Percentiles rank a stretch among this genome's conserved stretches.
Evolutionary conservation across 1,140 invertebrate genomes (phyloP).

Genomic region (Drosophila triauraria): DNA sequence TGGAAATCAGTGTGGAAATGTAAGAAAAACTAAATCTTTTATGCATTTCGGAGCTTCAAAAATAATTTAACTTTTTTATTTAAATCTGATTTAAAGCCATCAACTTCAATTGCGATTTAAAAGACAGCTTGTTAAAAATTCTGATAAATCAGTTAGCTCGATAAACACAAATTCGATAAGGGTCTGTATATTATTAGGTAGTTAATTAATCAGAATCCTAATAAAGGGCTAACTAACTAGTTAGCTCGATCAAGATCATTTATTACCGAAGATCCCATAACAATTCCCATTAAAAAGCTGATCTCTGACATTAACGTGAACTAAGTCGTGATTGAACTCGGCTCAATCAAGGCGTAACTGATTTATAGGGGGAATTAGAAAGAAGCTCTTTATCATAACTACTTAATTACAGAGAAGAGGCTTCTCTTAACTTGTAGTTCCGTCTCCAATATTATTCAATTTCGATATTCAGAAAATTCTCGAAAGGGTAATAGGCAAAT

Average conservation of each 20-base stretch:
- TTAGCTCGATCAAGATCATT: not conserved
- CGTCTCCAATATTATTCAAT: not conserved
- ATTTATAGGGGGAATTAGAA: slow-evolving; percentile 26
- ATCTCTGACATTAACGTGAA: slow-evolving; percentile 10
- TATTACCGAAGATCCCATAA: no score
- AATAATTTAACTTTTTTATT: not conserved
- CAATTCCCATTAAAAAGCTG: slow-evolving; percentile 3
- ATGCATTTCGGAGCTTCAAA: not conserved
- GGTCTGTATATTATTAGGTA: not conserved
- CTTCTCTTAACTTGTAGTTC: slow-evolving; percentile 8
- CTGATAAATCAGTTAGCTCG: not conserved
- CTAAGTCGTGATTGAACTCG: slow-evolving; percentile 30
- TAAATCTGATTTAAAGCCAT: not conserved
- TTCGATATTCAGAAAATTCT: not conserved
- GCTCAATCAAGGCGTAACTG: slow-evolving; percentile 37
- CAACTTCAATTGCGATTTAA: no score
- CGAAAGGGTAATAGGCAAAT: slow-evolving; percentile 10
- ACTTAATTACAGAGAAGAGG: slow-evolving; percentile 31
- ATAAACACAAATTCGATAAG: not conserved
- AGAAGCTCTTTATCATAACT: slow-evolving; percentile 33
- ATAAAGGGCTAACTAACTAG: slow-evolving; percentile 1
- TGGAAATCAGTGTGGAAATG: not conserved
- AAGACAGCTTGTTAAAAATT: not conserved
- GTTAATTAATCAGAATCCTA: not conserved
- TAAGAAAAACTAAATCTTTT: not conserved